These are phyloP conservation scores for Gymnosoma rotundatum DNA, from an alignment of 2,888 invertebrate species.

Conservation along the genomic window DNA sequence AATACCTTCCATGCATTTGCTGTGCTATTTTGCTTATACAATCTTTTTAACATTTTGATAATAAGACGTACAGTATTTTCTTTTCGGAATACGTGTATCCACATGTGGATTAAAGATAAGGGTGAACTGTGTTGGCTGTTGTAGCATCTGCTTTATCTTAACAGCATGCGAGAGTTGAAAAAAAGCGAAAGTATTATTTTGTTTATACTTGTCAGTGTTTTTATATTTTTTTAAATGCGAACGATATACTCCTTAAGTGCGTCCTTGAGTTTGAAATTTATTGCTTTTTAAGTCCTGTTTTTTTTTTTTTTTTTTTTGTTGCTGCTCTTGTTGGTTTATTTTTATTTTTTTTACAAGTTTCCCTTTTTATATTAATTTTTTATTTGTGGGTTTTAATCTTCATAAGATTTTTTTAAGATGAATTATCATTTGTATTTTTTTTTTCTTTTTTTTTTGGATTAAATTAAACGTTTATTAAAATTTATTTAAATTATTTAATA, in stretches of 20 bases:
- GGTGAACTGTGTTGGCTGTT: too few species aligned
- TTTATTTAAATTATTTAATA: neutral
- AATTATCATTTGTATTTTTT: slow-evolving; percentile 36
- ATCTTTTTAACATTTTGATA: too few species aligned
- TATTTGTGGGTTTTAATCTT: neutral
- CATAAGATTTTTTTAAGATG: slow-evolving; percentile 24
- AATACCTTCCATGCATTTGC: too few species aligned
- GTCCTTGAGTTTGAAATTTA: slow-evolving; percentile 60
- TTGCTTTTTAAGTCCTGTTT: slow-evolving; percentile 44
- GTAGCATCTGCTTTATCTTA: too few species aligned
- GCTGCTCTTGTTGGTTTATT: slow-evolving; percentile 24
- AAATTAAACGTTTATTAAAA: slow-evolving; percentile 3
- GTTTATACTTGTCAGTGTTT: neutral
- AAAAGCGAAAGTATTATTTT: neutral
- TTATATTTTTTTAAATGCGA: neutral
- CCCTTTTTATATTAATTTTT: slow-evolving; percentile 2
- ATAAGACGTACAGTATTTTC: too few species aligned
- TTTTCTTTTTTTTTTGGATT: slow-evolving; percentile 11
- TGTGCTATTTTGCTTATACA: too few species aligned
- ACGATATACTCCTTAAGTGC: slow-evolving; percentile 7
- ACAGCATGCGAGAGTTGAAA: neutral
- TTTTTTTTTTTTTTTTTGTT: slow-evolving; percentile 12
- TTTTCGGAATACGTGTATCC: too few species aligned
- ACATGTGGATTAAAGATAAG: too few species aligned
- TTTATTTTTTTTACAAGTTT: neutral